Base-by-base conservation (phyloP, 64 coral and sea anemone genomes). In the Dendrophyllia cribrosa region DNA sequence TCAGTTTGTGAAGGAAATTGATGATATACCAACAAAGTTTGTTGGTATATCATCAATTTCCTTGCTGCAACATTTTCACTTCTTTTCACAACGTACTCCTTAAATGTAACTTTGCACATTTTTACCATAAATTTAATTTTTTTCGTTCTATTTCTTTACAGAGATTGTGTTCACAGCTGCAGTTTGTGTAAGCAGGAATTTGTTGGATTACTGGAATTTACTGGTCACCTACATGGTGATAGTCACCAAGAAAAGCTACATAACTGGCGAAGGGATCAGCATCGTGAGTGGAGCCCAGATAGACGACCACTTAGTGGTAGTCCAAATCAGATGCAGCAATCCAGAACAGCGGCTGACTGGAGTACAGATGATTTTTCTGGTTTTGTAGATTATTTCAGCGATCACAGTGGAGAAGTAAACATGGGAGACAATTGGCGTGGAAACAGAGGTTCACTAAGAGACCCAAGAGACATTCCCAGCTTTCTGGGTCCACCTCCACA, bases 111-210 rank as follows among this genome's bases (percentile, higher is more conserved):
- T 55, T 55, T 9, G 0, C 20, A 23, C 11, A 14, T 53, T 8
- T n/a, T 13, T 87, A 23, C 0, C 15, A 59, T 51, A 9, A 23
- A 49, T 21, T 89, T 9, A 0, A 67, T 67, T 70, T 58, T 58
- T 52, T 70, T 75, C n/a, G n/a, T n/a, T n/a, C n/a, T n/a, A n/a
- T n/a, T 52, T 43, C 46, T 13, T 86, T 86, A 51, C 13, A 93
- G 91, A n/a, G 72, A 93, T 69, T 93, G 60, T 53, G 44, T 78
- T 9, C 91, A 93, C 61, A 47, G 63, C 12, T 93, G 91, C 45
- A 77, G 69, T 21, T 49, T 93, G 9, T 93, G 91, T 72, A 59
- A 70, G 12, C 70, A 87, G 58, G 60, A 79, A 7, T 93, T 93
- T 58, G 60, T 56, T 22, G 83, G 85, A 13, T 73, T 93, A 16